phyloP scores from a whole-genome alignment of 2,888 invertebrate genomes.

The Sinodicranocentrus sp. region DNA sequence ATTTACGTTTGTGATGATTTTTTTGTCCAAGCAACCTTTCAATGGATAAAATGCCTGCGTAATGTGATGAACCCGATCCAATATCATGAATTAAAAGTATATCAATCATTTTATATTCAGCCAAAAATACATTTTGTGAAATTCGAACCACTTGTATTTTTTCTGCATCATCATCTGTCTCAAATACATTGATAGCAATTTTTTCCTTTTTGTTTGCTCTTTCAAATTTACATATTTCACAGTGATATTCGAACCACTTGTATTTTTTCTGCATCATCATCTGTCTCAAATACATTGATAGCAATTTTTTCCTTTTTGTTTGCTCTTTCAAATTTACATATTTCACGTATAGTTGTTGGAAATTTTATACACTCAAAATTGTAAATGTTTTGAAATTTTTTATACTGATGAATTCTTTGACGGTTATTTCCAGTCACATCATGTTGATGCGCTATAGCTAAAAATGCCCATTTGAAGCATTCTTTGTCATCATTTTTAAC shows the following conservation, averaged over 20 bases:
- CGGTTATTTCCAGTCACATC: conserved; percentile 22
- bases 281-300: conserved; percentile 37
- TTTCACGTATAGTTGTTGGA: conserved; percentile 23
- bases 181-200: conserved; percentile 47
- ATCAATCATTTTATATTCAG: conserved; percentile 2
- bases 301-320: conserved; percentile 24
- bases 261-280: background rate
- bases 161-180: background rate
- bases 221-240: conserved; percentile 28
- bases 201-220: conserved; percentile 3
- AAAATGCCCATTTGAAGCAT: conserved; percentile 49
- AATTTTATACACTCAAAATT: conserved; percentile 23
- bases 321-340: conserved; percentile 32
- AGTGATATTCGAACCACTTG: conserved; percentile 28
- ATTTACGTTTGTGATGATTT: background rate
- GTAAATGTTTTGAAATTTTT: conserved; percentile 16
- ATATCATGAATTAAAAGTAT: conserved; percentile 21
- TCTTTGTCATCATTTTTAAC: conserved; percentile 20
- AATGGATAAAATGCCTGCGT: conserved; percentile 22
- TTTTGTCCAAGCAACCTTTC: conserved; percentile 21
- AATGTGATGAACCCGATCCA: background rate
- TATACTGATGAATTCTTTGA: background rate
- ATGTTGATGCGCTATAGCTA: conserved; percentile 27
- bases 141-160: conserved; percentile 10
- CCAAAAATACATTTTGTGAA: background rate